phyloP scores from a whole-genome alignment of 2,113 vertebrate genomes.

The Saiga tatarica region DNA sequence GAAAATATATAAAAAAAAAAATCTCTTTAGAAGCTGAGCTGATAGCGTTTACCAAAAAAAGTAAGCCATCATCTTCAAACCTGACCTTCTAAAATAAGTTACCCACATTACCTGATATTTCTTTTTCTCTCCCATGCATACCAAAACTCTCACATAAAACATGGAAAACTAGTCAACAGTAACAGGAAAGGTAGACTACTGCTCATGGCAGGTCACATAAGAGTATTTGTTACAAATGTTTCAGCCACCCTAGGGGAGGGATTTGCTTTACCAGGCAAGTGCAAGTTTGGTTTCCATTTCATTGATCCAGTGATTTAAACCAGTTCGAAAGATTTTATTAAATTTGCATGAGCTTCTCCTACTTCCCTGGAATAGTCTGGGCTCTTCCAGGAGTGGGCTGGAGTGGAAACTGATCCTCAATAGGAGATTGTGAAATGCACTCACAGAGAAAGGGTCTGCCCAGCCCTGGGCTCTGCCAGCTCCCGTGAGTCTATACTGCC shows the following conservation, averaged over 20 bases:
- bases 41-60: not conserved
- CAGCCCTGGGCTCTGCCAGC: not conserved
- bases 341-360: not conserved
- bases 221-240: not conserved
- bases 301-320: not conserved
- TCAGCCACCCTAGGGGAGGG: not conserved
- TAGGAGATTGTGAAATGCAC: not conserved
- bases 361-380: not conserved
- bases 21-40: slow-evolving; percentile 2
- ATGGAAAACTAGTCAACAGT: not conserved
- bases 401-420: not conserved
- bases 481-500: not conserved
- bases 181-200: not conserved
- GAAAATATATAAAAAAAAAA: not conserved
- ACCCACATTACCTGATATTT: not conserved
- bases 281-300: not conserved
- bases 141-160: not conserved
- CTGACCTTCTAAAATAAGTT: slow-evolving; percentile 16
- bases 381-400: not conserved
- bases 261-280: not conserved
- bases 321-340: not conserved
- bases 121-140: not conserved
- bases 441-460: not conserved
- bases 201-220: not conserved
- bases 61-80: slow-evolving; percentile 18